A percentile compares a stretch with the other conserved stretches of the same genome.
These are phyloP conservation scores for Typhlichthys subterraneus DNA, from an alignment of 2,797 vertebrate genomes.

Conservation along the genomic window DNA sequence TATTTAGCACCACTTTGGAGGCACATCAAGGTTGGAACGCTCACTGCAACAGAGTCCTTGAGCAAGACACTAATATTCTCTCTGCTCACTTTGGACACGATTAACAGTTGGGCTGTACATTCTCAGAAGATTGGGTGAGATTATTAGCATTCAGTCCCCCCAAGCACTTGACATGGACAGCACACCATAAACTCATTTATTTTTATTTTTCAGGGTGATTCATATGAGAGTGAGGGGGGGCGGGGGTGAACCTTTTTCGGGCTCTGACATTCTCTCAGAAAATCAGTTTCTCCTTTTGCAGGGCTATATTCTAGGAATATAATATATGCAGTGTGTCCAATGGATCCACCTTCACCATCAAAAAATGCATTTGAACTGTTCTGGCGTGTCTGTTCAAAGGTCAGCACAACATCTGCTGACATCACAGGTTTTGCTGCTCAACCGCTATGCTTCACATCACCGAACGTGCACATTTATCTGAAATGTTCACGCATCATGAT, in stretches of 20 bases:
- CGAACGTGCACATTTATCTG: background rate
- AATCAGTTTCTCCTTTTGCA: background rate
- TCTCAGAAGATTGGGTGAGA: slow-evolving; percentile 11
- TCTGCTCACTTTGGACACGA: background rate
- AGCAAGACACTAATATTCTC: background rate
- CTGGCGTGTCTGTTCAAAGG: background rate
- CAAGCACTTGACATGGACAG: slow-evolving; percentile 20
- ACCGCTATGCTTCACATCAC: background rate
- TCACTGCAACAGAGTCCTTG: background rate
- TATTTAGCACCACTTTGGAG: no score
- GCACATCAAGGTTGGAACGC: no score
- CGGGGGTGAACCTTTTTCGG: slow-evolving; percentile 20
- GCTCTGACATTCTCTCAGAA: background rate
- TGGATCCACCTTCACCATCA: background rate
- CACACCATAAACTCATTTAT: slow-evolving; percentile 5
- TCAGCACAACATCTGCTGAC: slow-evolving; percentile 1
- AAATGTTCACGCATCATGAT: background rate
- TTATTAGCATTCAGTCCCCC: slow-evolving; percentile 14
- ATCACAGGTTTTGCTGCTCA: background rate
- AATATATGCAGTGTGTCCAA: background rate
- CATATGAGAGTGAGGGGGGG: background rate
- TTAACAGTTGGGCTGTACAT: background rate
- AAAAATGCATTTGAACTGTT: background rate
- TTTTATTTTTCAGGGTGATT: slow-evolving; percentile 19
- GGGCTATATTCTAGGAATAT: background rate